Percentiles rank a stretch among this genome's conserved stretches.
phyloP scores from a whole-genome alignment of 2,113 vertebrate species.

The Anarhynchus alexandrinus region DNA sequence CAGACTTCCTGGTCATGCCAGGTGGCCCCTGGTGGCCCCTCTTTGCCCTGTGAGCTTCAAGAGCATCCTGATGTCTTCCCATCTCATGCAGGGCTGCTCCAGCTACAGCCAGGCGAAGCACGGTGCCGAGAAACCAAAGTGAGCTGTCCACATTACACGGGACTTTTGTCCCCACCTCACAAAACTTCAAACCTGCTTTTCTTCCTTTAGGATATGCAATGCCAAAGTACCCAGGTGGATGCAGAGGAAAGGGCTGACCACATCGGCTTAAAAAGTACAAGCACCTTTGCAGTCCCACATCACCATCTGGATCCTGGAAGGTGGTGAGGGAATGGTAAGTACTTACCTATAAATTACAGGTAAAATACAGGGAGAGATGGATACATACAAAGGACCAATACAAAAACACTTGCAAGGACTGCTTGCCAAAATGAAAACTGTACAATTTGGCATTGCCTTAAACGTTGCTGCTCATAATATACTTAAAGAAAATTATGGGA shows the following conservation, averaged over 20 bases:
- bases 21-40: too few relatives aligned
- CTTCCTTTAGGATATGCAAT: neutral
- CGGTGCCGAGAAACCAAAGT: accelerated
- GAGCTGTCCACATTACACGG: accelerated
- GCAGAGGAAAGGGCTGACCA: neutral
- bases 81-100: neutral
- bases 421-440: neutral
- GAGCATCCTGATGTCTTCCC: neutral
- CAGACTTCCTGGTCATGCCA: accelerated
- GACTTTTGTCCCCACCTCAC: neutral
- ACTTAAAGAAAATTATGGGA: constrained; percentile 32
- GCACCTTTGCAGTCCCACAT: neutral
- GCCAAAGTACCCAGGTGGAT: accelerated
- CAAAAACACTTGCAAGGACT: neutral
- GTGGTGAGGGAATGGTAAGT: neutral
- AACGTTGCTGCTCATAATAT: neutral
- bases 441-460: neutral
- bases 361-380: neutral
- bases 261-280: neutral
- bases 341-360: neutral
- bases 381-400: neutral
- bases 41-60: neutral
- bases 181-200: neutral
- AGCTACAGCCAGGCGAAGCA: neutral
- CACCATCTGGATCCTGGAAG: neutral